Percentiles rank a stretch among this genome's conserved stretches.
Evolutionary conservation across 2,113 vertebrate species (phyloP).

Genomic region (Hippocampus comes): DNA sequence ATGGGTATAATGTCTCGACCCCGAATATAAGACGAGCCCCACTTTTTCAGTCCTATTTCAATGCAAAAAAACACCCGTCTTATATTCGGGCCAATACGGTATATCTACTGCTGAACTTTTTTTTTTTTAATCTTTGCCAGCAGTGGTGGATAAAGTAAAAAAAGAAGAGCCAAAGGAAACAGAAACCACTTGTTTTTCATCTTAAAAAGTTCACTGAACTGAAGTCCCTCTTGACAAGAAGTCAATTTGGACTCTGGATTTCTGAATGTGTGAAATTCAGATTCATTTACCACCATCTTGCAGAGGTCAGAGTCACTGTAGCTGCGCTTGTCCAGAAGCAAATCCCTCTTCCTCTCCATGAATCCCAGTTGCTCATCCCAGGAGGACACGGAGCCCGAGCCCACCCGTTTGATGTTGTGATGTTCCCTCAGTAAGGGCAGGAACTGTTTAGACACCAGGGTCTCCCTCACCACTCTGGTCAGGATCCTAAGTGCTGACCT

Average conservation of each 20-base stretch:
- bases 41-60: too few species aligned
- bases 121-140: not conserved
- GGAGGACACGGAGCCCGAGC: conserved; percentile 49
- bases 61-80: too few species aligned
- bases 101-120: not conserved
- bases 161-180: not conserved
- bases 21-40: too few species aligned
- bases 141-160: not conserved
- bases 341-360: conserved; percentile 64
- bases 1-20: too few species aligned
- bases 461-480: conserved; percentile 62
- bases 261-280: conserved; percentile 12
- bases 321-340: conserved; percentile 71
- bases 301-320: conserved; percentile 76
- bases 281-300: conserved; percentile 60
- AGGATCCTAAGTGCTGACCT: conserved; percentile 55
- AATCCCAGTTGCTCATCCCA: conserved; percentile 71
- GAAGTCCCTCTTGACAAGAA: not conserved
- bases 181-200: not conserved
- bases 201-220: not conserved
- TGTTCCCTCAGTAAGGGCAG: conserved; percentile 53
- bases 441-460: conserved; percentile 62
- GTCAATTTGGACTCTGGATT: not conserved
- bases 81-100: too few species aligned
- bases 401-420: conserved; percentile 14